Evolutionary conservation across 2,888 invertebrate species (phyloP), one percentile per base, ranked within the genome.

Genomic region (Rhyacophila evoluta): DNA sequence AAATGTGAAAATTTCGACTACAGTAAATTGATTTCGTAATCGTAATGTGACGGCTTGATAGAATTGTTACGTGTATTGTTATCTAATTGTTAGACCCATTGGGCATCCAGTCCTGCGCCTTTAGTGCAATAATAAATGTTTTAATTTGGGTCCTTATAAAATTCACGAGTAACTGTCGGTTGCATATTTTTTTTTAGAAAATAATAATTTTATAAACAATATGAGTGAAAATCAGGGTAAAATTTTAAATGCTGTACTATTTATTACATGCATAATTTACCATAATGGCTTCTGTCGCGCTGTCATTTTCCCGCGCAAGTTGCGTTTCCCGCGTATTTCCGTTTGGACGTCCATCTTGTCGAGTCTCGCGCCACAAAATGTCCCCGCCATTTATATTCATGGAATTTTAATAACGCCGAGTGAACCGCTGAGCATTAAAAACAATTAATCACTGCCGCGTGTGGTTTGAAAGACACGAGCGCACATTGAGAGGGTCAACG

Each of bases 321-420:
- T 55, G 55, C 19, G 55, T 55, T 55, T 55, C 55, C 55, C 55
- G 55, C 55, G 55, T 55, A 55, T 55, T 55, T 55, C 55, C 55
- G 55, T 12, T 25, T 12, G 55, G 10, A 19, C 55, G 55, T 55
- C 55, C 55, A 55, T 55, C 55, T 55, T 55, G 55, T 55, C 12
- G 55, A 25, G 55, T 25, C 55, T 19, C 55, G 55, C 55, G 55
- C 55, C 55, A 55, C 55, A 55, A 55, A 55, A 55, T 55, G 55
- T 55, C 55, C 55, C 55, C 55, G 55, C 76, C 77, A 70, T 79
- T 75, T 79, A 77, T 79, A 79, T 79, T 79, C 79, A 77, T 79
- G 77, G 79, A 79, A 79, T 79, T 79, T 79, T 79, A 79, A 79
- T 79, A 79, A 79, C 74, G 77, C 73, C 73, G 71, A 75, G 70